A percentile compares a stretch with the other conserved stretches of the same genome.
These are phyloP conservation scores for Drosophila ogumai DNA, from an alignment of 1,140 invertebrate genomes.

Conservation along the genomic window DNA sequence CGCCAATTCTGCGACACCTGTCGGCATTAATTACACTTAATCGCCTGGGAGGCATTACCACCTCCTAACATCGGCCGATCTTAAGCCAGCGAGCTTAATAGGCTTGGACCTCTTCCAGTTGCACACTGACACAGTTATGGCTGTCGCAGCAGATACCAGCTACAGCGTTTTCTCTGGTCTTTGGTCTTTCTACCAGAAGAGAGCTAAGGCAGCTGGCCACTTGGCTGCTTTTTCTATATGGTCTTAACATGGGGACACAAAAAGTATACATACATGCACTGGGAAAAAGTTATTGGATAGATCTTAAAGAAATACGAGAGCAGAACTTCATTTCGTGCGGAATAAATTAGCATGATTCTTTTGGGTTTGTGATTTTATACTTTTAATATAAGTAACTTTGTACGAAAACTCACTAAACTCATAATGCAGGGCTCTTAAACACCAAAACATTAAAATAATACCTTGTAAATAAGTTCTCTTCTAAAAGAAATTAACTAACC, in stretches of 20 bases:
- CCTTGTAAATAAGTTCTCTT: background rate
- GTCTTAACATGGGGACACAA: conserved; percentile 43
- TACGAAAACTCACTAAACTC: no score
- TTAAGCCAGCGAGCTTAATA: conserved; percentile 63
- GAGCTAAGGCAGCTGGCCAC: conserved; percentile 33
- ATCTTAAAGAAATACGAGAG: no score
- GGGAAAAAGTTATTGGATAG: background rate
- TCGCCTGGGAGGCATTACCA: conserved; percentile 37
- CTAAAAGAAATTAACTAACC: background rate
- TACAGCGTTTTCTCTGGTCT: conserved; percentile 20
- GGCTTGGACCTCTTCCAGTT: conserved; percentile 52
- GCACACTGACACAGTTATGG: conserved; percentile 58
- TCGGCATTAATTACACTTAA: conserved; percentile 72
- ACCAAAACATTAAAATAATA: background rate
- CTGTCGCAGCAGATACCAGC: conserved; percentile 6
- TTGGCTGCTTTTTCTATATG: conserved; percentile 51
- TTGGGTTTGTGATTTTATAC: no score
- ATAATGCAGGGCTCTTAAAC: no score
- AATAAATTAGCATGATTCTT: background rate
- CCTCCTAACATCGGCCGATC: conserved; percentile 54
- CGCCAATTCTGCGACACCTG: conserved; percentile 64
- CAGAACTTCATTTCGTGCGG: background rate
- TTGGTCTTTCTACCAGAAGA: conserved; percentile 10
- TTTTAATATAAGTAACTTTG: no score
- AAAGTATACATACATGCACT: conserved; percentile 8